Conservation (phyloP, 2,113 vertebrate species). For the Anarhynchus alexandrinus region DNA sequence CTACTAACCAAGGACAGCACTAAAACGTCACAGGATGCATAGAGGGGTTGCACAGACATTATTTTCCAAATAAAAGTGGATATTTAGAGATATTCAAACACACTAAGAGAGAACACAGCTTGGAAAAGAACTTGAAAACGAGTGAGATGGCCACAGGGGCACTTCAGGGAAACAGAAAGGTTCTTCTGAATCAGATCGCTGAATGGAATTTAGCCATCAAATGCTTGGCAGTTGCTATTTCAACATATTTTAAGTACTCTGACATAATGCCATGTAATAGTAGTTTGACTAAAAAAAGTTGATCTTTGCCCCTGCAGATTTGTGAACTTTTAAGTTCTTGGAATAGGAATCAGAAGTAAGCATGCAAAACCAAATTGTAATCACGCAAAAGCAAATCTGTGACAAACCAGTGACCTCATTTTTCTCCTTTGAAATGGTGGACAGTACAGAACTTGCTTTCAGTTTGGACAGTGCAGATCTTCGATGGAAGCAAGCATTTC, state of each 20-base stretch:
- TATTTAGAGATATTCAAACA: not conserved
- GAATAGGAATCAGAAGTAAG: not conserved
- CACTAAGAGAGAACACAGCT: not conserved
- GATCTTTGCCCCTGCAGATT: not conserved
- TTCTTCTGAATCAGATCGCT: not conserved
- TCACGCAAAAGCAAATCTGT: not conserved
- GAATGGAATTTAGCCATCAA: not conserved
- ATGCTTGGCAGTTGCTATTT: not conserved
- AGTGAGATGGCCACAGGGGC: fast-evolving
- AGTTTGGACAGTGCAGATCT: not conserved
- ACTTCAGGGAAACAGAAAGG: not conserved
- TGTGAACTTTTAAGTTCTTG: not conserved
- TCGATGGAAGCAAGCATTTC: not conserved
- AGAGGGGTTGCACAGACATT: not conserved
- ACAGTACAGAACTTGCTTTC: not conserved
- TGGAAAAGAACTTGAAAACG: not conserved
- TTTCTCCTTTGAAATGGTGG: not conserved
- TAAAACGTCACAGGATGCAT: not conserved
- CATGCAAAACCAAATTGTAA: not conserved
- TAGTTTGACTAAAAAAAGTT: not conserved
- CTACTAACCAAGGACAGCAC: not conserved
- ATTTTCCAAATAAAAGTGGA: not conserved
- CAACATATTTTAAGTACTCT: not conserved
- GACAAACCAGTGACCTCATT: not conserved
- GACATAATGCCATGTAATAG: not conserved